Evolutionary conservation across 92 coral and sea anemone species (phyloP).

Genomic region (Chrysogorgia sp.): DNA sequence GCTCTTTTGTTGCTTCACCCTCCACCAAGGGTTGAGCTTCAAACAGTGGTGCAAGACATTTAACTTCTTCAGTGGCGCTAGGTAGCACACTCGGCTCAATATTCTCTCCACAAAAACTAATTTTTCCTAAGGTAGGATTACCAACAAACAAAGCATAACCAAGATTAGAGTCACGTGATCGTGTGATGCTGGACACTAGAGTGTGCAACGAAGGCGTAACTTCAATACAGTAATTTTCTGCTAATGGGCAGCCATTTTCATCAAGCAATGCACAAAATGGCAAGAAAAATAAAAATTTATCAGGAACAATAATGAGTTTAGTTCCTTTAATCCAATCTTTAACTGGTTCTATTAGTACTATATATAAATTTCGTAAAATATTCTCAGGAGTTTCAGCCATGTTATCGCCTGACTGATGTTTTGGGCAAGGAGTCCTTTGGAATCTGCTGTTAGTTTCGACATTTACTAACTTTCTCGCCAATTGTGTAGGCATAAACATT

Average conservation of each 20-base stretch:
- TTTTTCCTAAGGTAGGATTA: constrained; percentile 40
- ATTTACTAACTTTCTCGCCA: too few relatives aligned
- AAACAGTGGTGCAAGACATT: constrained; percentile 28
- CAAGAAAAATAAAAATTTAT: constrained; percentile 26
- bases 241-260: constrained; percentile 34
- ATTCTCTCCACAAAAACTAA: constrained; percentile 35
- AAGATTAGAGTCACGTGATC: constrained; percentile 25
- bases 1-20: constrained; percentile 15
- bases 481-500: neutral
- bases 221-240: constrained; percentile 42
- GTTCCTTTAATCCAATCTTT: neutral
- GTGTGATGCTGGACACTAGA: constrained; percentile 10
- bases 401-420: neutral
- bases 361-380: too few relatives aligned
- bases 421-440: too few relatives aligned
- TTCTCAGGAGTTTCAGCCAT: neutral
- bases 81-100: constrained; percentile 25
- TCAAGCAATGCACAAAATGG: constrained; percentile 54
- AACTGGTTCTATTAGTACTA: neutral
- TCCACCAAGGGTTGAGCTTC: constrained; percentile 12
- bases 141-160: constrained; percentile 46
- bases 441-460: neutral
- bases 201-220: constrained; percentile 53
- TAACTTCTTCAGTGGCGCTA: constrained; percentile 22
- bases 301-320: constrained; percentile 53